Conservation (phyloP, 2,888 invertebrate species). For the Copidosoma aretas region DNA sequence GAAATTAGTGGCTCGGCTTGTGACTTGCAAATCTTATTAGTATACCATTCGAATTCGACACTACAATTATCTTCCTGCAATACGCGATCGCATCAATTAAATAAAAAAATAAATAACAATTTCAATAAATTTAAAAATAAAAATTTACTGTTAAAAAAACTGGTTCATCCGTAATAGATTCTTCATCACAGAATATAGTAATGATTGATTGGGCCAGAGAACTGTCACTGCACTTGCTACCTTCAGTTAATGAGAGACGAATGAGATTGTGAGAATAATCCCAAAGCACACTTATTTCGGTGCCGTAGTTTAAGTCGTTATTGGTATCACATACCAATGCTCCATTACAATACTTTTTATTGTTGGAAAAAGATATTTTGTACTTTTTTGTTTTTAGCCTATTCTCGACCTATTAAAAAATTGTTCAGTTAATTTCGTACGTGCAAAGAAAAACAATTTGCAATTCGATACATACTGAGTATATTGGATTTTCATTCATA, state of each 20-base stretch:
- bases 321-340: slow-evolving; percentile 49
- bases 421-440: neutral
- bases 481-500: slow-evolving; percentile 29
- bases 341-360: slow-evolving; percentile 47
- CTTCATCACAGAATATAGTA: slow-evolving; percentile 27
- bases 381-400: slow-evolving; percentile 45
- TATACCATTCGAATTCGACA: slow-evolving; percentile 49
- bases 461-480: slow-evolving; percentile 44
- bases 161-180: slow-evolving; percentile 2
- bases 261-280: slow-evolving; percentile 50
- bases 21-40: slow-evolving; percentile 32
- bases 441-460: neutral
- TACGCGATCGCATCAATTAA: slow-evolving; percentile 9
- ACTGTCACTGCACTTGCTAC: slow-evolving; percentile 49
- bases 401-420: slow-evolving; percentile 42
- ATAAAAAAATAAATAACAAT: neutral
- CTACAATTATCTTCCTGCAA: slow-evolving; percentile 48
- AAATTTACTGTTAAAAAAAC: slow-evolving; percentile 12
- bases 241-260: slow-evolving; percentile 48
- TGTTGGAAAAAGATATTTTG: slow-evolving; percentile 50
- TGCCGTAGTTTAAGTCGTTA: slow-evolving; percentile 48
- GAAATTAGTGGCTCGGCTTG: neutral
- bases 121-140: neutral
- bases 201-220: slow-evolving; percentile 39
- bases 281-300: slow-evolving; percentile 46